These are phyloP conservation scores for Smittia aterrima DNA, from an alignment of 2,888 invertebrate genomes.

Conservation along the genomic window DNA sequence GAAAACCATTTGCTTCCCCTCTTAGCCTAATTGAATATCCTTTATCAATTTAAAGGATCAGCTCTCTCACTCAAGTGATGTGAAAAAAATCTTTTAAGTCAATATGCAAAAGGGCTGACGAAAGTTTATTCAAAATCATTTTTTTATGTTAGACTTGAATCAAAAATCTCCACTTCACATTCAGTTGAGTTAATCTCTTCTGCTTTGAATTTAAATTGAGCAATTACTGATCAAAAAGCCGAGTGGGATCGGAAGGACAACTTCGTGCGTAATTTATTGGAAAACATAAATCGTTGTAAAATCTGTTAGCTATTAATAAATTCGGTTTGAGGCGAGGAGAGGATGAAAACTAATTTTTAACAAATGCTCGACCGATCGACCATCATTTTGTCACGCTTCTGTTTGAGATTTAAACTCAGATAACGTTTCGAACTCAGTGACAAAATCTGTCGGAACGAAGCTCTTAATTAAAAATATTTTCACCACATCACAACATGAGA, in stretches of 20 bases:
- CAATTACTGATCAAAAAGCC: not conserved
- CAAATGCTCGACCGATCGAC: constrained; percentile 23
- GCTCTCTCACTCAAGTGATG: not conserved
- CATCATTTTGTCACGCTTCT: constrained; percentile 32
- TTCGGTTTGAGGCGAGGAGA: constrained; percentile 14
- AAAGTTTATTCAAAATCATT: not conserved
- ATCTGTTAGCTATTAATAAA: constrained; percentile 38
- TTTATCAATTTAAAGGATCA: constrained; percentile 25
- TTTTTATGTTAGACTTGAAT: not conserved
- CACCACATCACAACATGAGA: constrained; percentile 20
- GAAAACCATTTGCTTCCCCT: constrained; percentile 7
- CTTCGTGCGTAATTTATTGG: constrained; percentile 29
- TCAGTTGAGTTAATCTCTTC: not conserved
- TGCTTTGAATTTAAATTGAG: constrained; percentile 16
- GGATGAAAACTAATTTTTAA: constrained; percentile 29
- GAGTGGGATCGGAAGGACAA: constrained; percentile 4
- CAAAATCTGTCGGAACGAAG: not conserved
- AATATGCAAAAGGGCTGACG: not conserved
- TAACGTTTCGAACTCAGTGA: not conserved
- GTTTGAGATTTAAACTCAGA: constrained; percentile 24
- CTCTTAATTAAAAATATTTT: constrained; percentile 35
- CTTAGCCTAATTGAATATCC: constrained; percentile 14
- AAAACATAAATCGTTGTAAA: constrained; percentile 34
- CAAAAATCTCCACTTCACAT: not conserved
- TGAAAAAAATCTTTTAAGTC: not conserved